Percentiles rank a stretch among this genome's conserved stretches.
Evolutionary conservation across 2,113 vertebrate genomes (phyloP).

Genomic region (Alexandromys fortis): DNA sequence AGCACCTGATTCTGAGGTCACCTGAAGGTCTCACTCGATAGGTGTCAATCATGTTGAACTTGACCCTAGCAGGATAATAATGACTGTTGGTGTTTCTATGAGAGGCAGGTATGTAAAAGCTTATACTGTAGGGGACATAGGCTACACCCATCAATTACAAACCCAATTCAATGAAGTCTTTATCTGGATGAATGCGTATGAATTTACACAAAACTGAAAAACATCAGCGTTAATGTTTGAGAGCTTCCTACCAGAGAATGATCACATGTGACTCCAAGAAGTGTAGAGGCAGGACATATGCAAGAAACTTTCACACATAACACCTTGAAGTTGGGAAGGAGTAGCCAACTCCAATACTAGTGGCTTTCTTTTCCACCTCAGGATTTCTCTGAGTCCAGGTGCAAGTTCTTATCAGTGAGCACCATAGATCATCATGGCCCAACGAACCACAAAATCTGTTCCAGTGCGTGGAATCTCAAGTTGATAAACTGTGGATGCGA

Average conservation of each 20-base stretch:
- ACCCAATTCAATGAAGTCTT: rapidly evolving
- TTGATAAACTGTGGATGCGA: slow-evolving; percentile 60
- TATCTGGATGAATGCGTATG: rapidly evolving
- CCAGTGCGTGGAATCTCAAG: not conserved
- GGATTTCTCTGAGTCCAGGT: not conserved
- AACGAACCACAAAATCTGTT: slow-evolving; percentile 66
- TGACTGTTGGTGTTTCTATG: not conserved
- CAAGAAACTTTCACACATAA: rapidly evolving
- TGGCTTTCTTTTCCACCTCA: not conserved
- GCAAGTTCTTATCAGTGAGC: not conserved
- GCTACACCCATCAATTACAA: not conserved
- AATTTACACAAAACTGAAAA: not conserved
- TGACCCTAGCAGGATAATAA: not conserved
- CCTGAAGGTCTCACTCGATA: rapidly evolving
- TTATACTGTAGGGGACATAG: rapidly evolving
- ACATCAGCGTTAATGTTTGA: rapidly evolving
- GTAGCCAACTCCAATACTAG: not conserved
- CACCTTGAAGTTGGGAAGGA: rapidly evolving
- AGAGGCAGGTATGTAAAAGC: rapidly evolving
- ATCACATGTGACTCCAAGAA: not conserved
- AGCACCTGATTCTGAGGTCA: rapidly evolving
- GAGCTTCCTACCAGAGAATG: not conserved
- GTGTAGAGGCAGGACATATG: rapidly evolving
- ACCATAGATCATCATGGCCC: slow-evolving; percentile 50
- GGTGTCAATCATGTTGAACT: rapidly evolving